Evolutionary conservation across 2,113 vertebrate species (phyloP).

Genomic region (Oncorhynchus nerka): DNA sequence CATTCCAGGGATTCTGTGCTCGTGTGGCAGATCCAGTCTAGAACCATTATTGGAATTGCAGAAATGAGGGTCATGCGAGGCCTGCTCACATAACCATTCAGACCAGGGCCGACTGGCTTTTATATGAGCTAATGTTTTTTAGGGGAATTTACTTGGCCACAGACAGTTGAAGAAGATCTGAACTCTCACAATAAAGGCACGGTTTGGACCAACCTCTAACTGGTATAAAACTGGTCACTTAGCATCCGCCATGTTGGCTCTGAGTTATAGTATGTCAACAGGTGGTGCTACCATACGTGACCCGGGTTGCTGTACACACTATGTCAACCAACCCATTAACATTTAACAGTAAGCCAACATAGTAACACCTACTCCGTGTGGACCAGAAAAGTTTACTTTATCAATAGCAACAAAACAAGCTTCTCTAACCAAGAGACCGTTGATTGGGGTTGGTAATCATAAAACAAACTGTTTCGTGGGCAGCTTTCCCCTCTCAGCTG

Average conservation of each 20-base stretch:
- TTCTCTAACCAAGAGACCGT: conserved; percentile 39
- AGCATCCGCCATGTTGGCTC: not conserved
- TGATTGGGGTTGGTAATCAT: conserved; percentile 48
- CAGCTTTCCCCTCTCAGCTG: conserved; percentile 39
- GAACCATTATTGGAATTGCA: not conserved
- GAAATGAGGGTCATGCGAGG: not conserved
- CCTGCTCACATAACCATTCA: not conserved
- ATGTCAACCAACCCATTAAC: conserved; percentile 23
- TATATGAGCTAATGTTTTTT: not conserved
- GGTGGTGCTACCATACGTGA: no score
- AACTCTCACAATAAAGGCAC: not conserved
- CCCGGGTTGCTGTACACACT: not conserved
- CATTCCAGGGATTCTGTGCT: not conserved
- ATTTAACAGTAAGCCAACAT: conserved; percentile 16
- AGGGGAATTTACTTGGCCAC: not conserved
- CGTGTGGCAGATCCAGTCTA: not conserved
- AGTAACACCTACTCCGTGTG: not conserved
- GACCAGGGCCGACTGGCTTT: not conserved
- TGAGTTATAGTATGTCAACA: not conserved
- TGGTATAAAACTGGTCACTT: not conserved
- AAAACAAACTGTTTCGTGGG: conserved; percentile 32
- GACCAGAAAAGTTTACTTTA: conserved; percentile 14
- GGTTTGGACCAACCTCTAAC: not conserved
- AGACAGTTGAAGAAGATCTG: not conserved
- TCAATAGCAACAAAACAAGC: conserved; percentile 38